Evolutionary conservation across 2,113 vertebrate species (phyloP), one percentile per base, ranked within the genome.

Genomic region (Orientallactaga bullata): DNA sequence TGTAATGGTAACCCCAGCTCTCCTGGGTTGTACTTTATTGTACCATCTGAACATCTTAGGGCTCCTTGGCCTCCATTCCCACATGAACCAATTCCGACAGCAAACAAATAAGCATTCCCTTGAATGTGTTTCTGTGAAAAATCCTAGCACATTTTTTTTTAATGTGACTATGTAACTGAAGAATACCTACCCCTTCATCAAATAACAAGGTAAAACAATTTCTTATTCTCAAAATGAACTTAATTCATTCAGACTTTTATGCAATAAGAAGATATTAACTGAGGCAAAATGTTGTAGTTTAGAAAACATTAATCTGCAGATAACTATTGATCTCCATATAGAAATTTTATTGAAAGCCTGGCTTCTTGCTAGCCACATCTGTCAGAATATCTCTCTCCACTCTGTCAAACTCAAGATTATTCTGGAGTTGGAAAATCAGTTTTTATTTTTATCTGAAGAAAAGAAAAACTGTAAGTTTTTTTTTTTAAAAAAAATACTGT

Each of bases 201-300:
- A 78, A 90, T 65, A 93, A 65, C 28, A 37, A 87, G 12, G 6
- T 66, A 30, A 76, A 93, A 88, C 0, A 61, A 17, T 7, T 28
- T 84, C 30, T 7, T 74, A 12, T 55, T 88, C 37, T 23, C 68
- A 80, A 77, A 73, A 79, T 28, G 42, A 93, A 37, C 30, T 89
- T 69, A 63, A 68, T 68, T 88, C 7, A 26, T 35, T 88, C 85
- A 20, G 2, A 24, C 85, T 85, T 87, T 68, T 90, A 92, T 78
- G 17, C 26, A 88, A 66, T 85, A 66, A 42, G 63, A 60, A 83
- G 16, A 81, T 81, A 20, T 71, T 88, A 84, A 74, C 47, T 89
- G 24, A 9, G 37, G n/a, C 74, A 73, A 1, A 47, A 86, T 7
- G 1, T 28, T 18, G 20, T 30, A 77, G 20, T 77, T 94, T 66